Evolutionary conservation across 2,113 vertebrate species (phyloP).

Genomic region (Notarius quadriscutis): DNA sequence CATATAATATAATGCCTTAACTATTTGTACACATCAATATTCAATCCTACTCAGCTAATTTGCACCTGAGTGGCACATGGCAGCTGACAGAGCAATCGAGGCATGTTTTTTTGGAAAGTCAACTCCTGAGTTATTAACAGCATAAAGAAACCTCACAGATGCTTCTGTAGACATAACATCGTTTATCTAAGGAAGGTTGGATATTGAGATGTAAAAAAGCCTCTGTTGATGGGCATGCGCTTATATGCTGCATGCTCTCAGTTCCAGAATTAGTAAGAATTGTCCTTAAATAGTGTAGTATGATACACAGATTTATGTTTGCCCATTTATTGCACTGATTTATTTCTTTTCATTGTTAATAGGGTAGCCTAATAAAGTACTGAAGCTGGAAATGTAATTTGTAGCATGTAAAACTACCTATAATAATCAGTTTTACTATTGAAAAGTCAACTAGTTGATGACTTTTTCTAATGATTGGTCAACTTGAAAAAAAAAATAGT

Average conservation of each 20-base stretch:
- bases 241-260: neutral
- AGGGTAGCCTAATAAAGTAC: neutral
- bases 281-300: neutral
- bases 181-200: neutral
- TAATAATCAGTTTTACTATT: neutral
- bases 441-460: neutral
- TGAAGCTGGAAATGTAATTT: neutral
- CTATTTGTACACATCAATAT: neutral
- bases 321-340: neutral
- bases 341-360: neutral
- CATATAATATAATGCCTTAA: neutral
- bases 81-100: neutral
- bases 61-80: neutral
- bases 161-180: neutral
- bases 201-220: neutral
- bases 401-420: neutral
- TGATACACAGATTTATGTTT: neutral
- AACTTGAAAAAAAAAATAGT: neutral
- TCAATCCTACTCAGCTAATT: neutral
- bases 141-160: neutral
- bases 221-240: neutral
- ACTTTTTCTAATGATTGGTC: neutral
- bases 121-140: neutral
- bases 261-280: neutral
- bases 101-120: neutral